Conservation (phyloP, 2,888 invertebrate genomes). For the Cacoxenus indagator region DNA sequence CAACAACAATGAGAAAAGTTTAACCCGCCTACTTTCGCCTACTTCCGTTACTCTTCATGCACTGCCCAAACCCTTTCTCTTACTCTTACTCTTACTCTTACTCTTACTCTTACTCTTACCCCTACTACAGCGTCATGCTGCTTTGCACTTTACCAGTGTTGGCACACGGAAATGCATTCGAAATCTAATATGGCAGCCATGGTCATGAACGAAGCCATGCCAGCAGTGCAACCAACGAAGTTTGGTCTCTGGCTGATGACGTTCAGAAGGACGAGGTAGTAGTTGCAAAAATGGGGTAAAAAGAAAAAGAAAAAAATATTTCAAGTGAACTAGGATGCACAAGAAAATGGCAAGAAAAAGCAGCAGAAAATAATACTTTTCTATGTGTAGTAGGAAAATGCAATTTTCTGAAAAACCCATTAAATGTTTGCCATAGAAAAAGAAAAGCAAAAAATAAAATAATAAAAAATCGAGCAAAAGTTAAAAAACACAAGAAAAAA, state of each 20-base stretch:
- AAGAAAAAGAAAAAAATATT: slow-evolving; percentile 7
- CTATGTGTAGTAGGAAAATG: slow-evolving; percentile 51
- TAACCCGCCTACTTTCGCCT: slow-evolving; percentile 31
- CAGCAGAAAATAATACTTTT: slow-evolving; percentile 4
- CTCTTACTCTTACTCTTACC: not conserved
- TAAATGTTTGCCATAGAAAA: slow-evolving; percentile 60
- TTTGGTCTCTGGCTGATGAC: too few species aligned
- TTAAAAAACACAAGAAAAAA: not conserved
- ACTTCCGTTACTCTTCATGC: slow-evolving; percentile 32
- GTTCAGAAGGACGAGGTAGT: slow-evolving; percentile 2
- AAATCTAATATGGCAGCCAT: slow-evolving; percentile 65
- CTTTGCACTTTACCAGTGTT: slow-evolving; percentile 47
- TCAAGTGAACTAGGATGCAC: slow-evolving; percentile 54
- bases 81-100: slow-evolving; percentile 30
- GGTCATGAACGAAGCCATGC: slow-evolving; percentile 54
- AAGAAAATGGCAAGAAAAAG: too few species aligned
- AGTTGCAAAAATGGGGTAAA: slow-evolving; percentile 2
- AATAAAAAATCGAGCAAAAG: slow-evolving; percentile 38
- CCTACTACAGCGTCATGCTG: not conserved
- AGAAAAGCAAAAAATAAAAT: slow-evolving; percentile 26
- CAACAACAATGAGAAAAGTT: slow-evolving; percentile 28
- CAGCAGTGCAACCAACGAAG: slow-evolving; percentile 13
- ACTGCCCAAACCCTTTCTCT: slow-evolving; percentile 57
- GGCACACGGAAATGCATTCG: slow-evolving; percentile 65
- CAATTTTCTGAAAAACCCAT: slow-evolving; percentile 67